Evolutionary conservation across 2,113 vertebrate species (phyloP), one percentile per base, ranked within the genome.

Genomic region (Anhinga anhinga): DNA sequence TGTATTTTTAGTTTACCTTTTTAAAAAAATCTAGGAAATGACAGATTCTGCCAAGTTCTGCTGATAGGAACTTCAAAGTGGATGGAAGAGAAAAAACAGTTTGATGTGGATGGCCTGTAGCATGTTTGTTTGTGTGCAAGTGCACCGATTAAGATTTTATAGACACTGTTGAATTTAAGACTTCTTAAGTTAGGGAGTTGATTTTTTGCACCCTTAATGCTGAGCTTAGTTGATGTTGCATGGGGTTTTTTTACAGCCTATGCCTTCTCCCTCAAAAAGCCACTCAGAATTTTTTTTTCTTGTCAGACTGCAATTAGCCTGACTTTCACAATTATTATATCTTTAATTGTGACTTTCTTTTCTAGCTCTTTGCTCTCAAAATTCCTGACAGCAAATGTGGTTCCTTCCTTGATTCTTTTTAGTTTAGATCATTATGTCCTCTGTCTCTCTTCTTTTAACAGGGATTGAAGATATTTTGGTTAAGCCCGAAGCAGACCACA

Each of bases 381-480:
- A 59, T 86, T 56, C 23, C 17, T 52, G 36, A 40, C 34, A 50
- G 11, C 26, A 45, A 55, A 27, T 65, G 25, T 56, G 9, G 1
- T 70, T 95, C 26, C 34, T 86, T 59, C 13, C 26, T 78, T 12
- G 0, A 7, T 67, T 52, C 32, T 49, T 83, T 45, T 38, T 30
- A 34, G 7, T 62, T 87, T 63, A 50, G 14, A 40, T 47, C 32
- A 34, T 27, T 56, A 19, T 15, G 18, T 86, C 32, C 15, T 89
- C 55, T 92, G 10, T 82, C 7, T 81, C n/a, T 65, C 52, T 76
- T 92, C 26, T 40, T 40, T 93, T 87, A 45, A 78, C 76, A 99
- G 99, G 98, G 20, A 99, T 99, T 91, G 99, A 99, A 97, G 99
- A 99, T 96, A 99, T 99, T 96, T 97, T 99, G 90, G 99, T 99